A percentile compares a stretch with the other conserved stretches of the same genome.
Conservation (phyloP, 2,888 invertebrate species). For the Taenaris catops region DNA sequence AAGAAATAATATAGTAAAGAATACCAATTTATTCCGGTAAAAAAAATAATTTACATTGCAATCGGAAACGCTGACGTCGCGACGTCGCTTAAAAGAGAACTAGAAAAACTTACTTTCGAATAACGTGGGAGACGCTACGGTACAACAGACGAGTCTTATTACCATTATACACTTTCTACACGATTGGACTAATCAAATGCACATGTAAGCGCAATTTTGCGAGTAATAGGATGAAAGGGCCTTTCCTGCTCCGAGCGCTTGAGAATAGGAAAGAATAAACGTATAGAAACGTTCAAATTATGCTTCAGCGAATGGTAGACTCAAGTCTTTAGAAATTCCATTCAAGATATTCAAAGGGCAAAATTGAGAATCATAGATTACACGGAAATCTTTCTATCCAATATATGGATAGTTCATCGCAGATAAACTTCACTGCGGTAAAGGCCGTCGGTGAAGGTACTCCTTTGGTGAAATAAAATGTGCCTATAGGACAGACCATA, state of each 20-base stretch:
- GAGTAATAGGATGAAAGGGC: conserved; percentile 18
- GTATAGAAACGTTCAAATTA: conserved; percentile 31
- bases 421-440: too few species aligned
- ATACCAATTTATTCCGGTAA: too few species aligned
- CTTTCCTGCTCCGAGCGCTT: conserved; percentile 10
- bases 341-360: conserved; percentile 7
- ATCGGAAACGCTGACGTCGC: too few species aligned
- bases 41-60: too few species aligned
- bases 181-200: conserved; percentile 21
- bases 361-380: conserved; percentile 7
- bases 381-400: too few species aligned
- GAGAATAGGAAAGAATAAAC: conserved; percentile 26
- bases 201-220: conserved; percentile 20
- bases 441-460: too few species aligned
- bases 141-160: conserved; percentile 8
- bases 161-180: conserved; percentile 17
- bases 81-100: too few species aligned
- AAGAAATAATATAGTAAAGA: too few species aligned
- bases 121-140: background rate
- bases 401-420: too few species aligned
- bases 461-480: too few species aligned
- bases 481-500: too few species aligned
- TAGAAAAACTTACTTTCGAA: too few species aligned
- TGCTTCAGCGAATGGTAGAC: conserved; percentile 21
- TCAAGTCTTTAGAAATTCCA: conserved; percentile 6